Evolutionary conservation across 92 coral and sea anemone genomes (phyloP).

Genomic region (Epizoanthus stellaris): DNA sequence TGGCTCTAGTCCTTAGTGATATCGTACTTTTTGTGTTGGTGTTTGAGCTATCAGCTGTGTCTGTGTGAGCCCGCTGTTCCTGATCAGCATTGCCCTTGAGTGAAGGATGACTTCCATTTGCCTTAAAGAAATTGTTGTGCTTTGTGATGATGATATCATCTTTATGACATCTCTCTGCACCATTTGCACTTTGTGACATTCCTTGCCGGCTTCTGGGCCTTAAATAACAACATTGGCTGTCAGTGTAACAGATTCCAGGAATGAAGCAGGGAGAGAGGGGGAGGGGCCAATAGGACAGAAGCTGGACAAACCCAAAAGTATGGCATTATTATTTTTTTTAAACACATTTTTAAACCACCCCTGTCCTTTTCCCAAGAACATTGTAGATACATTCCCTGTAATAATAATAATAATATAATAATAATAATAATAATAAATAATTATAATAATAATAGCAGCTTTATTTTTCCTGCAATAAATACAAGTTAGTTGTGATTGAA

Average conservation of each 20-base stretch:
- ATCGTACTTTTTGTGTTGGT: constrained; percentile 19
- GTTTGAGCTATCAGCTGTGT: not conserved
- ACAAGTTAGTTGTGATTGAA: no score
- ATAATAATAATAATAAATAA: no score
- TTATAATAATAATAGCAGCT: no score
- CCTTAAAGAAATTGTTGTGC: constrained; percentile 22
- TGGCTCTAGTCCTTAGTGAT: constrained; percentile 19
- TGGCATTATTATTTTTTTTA: no score
- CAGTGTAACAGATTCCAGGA: not conserved
- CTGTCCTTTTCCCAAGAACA: no score
- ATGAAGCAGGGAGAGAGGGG: no score
- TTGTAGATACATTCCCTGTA: no score
- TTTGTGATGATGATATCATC: constrained; percentile 1
- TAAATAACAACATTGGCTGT: not conserved
- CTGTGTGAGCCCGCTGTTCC: not conserved
- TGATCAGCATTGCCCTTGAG: not conserved
- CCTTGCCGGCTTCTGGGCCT: constrained; percentile 2
- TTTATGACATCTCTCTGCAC: not conserved
- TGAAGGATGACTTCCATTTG: not conserved
- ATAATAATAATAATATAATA: no score
- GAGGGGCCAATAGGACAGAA: no score
- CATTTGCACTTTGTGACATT: constrained; percentile 1
- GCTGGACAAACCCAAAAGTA: no score
- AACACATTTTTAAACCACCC: no score
- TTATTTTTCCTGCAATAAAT: no score